Conservation (phyloP, 2,888 invertebrate genomes). For the Drosophila hawaiiensis region DNA sequence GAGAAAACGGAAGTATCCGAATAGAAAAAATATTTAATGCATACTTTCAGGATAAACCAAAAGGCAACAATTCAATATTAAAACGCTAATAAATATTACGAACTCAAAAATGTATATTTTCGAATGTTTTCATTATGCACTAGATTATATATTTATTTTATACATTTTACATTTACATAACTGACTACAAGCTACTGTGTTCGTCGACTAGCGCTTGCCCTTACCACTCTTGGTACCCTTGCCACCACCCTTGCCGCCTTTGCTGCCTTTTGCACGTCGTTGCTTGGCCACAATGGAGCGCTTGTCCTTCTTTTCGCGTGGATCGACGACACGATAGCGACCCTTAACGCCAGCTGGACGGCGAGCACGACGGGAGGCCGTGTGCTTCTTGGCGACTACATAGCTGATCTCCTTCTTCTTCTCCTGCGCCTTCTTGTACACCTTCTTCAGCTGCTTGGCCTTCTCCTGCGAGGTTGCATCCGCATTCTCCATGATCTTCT, state of each 20-base stretch:
- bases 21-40: background rate
- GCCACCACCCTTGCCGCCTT: conserved; percentile 42
- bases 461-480: conserved; percentile 98
- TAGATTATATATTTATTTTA: conserved; percentile 41
- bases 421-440: conserved; percentile 96
- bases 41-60: background rate
- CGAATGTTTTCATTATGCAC: conserved; percentile 16
- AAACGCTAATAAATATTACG: background rate
- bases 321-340: conserved; percentile 97
- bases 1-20: background rate
- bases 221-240: conserved; percentile 54
- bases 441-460: conserved; percentile 94
- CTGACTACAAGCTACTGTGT: conserved; percentile 20
- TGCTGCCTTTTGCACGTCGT: conserved; percentile 74
- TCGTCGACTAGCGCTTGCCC: conserved; percentile 32
- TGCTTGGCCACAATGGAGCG: conserved; percentile 86
- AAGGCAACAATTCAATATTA: background rate
- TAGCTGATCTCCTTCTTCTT: conserved; percentile 96
- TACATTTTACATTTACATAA: conserved; percentile 53
- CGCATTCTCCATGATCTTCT: conserved; percentile 94
- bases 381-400: conserved; percentile 96
- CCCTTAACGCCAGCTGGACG: conserved; percentile 96
- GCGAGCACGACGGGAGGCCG: conserved; percentile 90
- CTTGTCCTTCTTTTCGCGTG: conserved; percentile 97
- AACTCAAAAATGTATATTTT: background rate